These are phyloP conservation scores for Cyprinodon brontotheroides DNA, from an alignment of 2,113 vertebrate species.

Conservation along the genomic window DNA sequence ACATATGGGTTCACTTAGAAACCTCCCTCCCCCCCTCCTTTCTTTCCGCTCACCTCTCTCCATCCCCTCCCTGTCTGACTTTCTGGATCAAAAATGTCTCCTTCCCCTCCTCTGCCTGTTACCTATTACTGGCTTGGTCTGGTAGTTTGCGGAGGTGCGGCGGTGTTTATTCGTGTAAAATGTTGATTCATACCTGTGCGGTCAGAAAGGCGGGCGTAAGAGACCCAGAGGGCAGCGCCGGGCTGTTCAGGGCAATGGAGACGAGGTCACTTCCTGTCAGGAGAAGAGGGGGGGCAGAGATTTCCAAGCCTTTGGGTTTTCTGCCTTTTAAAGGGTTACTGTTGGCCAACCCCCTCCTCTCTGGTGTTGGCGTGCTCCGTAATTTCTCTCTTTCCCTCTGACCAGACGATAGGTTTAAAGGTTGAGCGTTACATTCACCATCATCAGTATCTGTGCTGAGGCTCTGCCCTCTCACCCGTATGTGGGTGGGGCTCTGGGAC, in stretches of 20 bases:
- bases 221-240: slow-evolving; percentile 90
- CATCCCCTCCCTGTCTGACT: slow-evolving; percentile 55
- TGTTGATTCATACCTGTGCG: slow-evolving; percentile 82
- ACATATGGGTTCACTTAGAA: slow-evolving; percentile 82
- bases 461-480: slow-evolving; percentile 75
- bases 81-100: slow-evolving; percentile 14
- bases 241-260: slow-evolving; percentile 93
- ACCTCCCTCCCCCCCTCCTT: slow-evolving; percentile 42
- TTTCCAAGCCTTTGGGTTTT: slow-evolving; percentile 92
- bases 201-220: slow-evolving; percentile 92
- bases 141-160: neutral
- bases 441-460: slow-evolving; percentile 80
- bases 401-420: slow-evolving; percentile 91
- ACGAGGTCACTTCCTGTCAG: slow-evolving; percentile 88
- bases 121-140: neutral
- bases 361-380: slow-evolving; percentile 67
- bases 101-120: neutral
- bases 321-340: slow-evolving; percentile 83
- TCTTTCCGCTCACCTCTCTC: slow-evolving; percentile 65
- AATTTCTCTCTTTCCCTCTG: slow-evolving; percentile 82
- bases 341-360: slow-evolving; percentile 54
- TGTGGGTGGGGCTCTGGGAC: slow-evolving; percentile 80
- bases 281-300: slow-evolving; percentile 86
- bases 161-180: neutral
- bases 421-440: slow-evolving; percentile 80